Conservation (phyloP, 2,888 invertebrate species). For the Lepetodrilus schrolli region DNA sequence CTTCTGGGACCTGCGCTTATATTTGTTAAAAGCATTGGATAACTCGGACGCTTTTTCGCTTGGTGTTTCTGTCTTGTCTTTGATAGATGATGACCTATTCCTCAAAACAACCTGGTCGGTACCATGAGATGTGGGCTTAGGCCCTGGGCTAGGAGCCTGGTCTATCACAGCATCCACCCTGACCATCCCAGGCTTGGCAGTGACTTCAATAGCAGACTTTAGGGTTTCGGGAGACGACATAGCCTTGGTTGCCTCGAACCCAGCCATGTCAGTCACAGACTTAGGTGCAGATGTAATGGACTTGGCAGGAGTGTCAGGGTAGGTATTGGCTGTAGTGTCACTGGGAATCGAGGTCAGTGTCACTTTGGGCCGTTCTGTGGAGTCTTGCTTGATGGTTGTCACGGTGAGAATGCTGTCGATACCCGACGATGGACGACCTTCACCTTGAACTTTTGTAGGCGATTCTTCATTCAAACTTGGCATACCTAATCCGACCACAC, state of each 20-base stretch:
- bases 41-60: slow-evolving; percentile 41
- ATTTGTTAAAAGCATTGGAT: slow-evolving; percentile 49
- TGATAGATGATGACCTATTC: neutral
- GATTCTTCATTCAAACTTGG: slow-evolving; percentile 64
- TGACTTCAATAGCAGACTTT: neutral
- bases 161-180: neutral
- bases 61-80: neutral
- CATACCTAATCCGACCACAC: slow-evolving; percentile 43
- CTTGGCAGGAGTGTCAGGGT: neutral
- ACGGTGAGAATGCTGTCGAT: neutral
- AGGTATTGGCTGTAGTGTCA: neutral
- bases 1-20: slow-evolving; percentile 36
- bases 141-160: neutral
- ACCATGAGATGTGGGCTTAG: too few species aligned
- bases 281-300: neutral
- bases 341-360: neutral
- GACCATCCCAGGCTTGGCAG: neutral
- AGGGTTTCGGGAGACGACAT: neutral
- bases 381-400: neutral
- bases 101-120: neutral
- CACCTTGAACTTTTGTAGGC: slow-evolving; percentile 39
- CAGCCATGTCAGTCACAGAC: neutral
- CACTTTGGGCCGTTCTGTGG: neutral
- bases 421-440: neutral
- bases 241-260: neutral